Base-by-base conservation (phyloP, 2,113 vertebrate genomes). In the Sapajus apella region DNA sequence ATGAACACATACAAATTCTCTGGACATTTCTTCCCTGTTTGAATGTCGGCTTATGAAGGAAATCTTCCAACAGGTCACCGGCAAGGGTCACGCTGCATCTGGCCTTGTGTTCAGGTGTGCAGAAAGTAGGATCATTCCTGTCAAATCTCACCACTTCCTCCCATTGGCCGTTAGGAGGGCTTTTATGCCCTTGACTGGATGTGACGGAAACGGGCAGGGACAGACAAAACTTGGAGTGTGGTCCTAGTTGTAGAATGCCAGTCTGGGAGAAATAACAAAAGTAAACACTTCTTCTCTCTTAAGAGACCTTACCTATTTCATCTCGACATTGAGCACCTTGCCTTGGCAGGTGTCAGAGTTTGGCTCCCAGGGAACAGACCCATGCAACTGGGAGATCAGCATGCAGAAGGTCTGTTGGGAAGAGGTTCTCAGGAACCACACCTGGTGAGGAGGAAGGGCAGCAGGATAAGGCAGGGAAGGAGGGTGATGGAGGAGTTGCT, bases 1-100 rank as follows among this genome's bases (percentile, higher is more conserved):
- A 7, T 2, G 6, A 47, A 25, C 58, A 27, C 8, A 2, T 6
- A 2, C 0, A 0, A 8, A 21, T 0, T 23, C 45, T 70, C 43
- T 32, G 30, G 30, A 25, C 13, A 2, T 4, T 12, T 10, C 27
- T 50, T 20, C 25, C 5, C 43, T 25, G 16, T 32, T 20, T 20
- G n/a, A 17, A 4, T 21, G 40, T n/a, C 11, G 20, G 40, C 40
- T 30, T 13, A 18, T 32, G 40, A 8, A 80, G 30, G 18, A 37
- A 35, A 87, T 16, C 21, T 35, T 25, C 50, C 13, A 12, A 47
- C 17, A n/a, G 23, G 30, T 35, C 12, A 70, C 21, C 47, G 30
- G 76, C 61, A 23, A 35, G 21, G 12, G 27, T 66, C 3, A 18
- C 0, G 40, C 55, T 56, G 2, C 87, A 18, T 82, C 52, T 43